A percentile compares a stretch with the other conserved stretches of the same genome.
Evolutionary conservation across 2,888 invertebrate genomes (phyloP).

Genomic region (Serripes groenlandicus): DNA sequence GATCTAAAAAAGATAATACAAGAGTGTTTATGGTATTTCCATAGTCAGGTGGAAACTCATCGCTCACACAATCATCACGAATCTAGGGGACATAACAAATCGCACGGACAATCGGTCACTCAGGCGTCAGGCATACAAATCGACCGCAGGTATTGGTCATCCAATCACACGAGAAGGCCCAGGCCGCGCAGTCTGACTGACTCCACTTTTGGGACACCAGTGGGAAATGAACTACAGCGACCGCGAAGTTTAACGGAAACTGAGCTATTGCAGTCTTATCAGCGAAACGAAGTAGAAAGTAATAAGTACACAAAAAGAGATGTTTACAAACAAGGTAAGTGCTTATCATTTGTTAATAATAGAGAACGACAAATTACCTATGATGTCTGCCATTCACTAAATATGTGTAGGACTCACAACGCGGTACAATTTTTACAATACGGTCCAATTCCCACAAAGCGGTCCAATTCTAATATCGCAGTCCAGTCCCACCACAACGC

Average conservation of each 20-base stretch:
- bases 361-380: too few relatives aligned
- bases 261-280: neutral
- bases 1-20: conserved; percentile 17
- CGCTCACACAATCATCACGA: neutral
- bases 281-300: neutral
- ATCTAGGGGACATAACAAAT: neutral
- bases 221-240: neutral
- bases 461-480: too few relatives aligned
- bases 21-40: conserved; percentile 16
- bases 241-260: neutral
- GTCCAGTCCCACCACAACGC: too few relatives aligned
- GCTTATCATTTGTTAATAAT: too few relatives aligned
- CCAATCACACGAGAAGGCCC: neutral
- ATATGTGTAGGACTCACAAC: too few relatives aligned
- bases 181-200: conserved; percentile 11
- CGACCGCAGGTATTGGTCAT: neutral
- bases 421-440: too few relatives aligned
- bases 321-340: neutral
- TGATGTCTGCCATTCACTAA: too few relatives aligned
- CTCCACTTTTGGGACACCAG: neutral
- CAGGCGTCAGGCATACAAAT: neutral
- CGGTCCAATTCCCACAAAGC: too few relatives aligned
- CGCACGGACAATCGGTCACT: neutral
- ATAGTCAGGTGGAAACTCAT: conserved; percentile 6
- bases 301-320: neutral